Base-by-base conservation (phyloP, 2,797 vertebrate species). In the Artibeus lituratus region DNA sequence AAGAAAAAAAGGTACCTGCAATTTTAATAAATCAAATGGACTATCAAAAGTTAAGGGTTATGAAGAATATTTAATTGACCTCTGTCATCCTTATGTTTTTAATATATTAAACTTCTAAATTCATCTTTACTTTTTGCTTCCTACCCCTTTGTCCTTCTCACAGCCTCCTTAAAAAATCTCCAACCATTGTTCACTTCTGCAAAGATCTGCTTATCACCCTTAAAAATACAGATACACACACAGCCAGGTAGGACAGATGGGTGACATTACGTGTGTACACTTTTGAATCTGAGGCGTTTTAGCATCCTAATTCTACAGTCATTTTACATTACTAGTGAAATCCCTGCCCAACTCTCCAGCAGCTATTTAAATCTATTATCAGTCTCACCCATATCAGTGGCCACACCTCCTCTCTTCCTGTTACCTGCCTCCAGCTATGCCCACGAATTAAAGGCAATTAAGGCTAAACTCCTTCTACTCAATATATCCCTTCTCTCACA, bases 261-360 rank as follows among this genome's bases (percentile, higher is more conserved):
- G 65, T 72, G 47, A 29, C 47, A 76, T 93, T 81, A 94, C 51
- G 91, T 37, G 84, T 70, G 91, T 65, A 53, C 16, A 47, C 59
- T 94, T 96, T 73, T 55, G 51, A 94, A 73, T 86, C 55, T 77
- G 42, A 87, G 74, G 47, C 12, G 3, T 83, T 94, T 93, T 44
- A 92, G 51, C 72, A 86, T 94, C 57, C 57, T 92, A 87, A 85
- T 88, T 90, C 69, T 88, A 95, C 42, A 92, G 15, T 44, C 65
- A 78, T 76, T 87, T 96, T 87, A 29, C 19, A 51, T 67, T 95
- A 39, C n/a, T 83, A 95, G 69, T 76, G 76, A 83, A 73, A 90
- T 91, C 44, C 42, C 26, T 80, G 87, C 70, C 74, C 69, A 93
- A 39, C 22, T n/a, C n/a, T 37, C 65, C 62, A 91, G 76, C 35